A percentile compares a stretch with the other conserved stretches of the same genome.
These are phyloP conservation scores for Neelides sp. DNA, from an alignment of 1,140 invertebrate species.

Conservation along the genomic window DNA sequence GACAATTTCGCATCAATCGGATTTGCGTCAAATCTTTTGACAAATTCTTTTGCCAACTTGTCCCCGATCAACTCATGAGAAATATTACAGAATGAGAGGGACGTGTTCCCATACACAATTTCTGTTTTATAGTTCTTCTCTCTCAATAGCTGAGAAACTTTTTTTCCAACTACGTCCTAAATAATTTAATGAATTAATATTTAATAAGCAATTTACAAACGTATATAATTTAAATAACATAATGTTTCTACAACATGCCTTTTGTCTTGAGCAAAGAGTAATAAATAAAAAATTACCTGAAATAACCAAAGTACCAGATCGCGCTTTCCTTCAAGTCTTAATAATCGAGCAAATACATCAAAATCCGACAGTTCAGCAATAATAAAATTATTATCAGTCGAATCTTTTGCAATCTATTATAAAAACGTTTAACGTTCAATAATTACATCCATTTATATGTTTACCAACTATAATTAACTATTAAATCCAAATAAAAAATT, in stretches of 20 bases:
- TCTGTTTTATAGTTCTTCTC: slow-evolving; percentile 51
- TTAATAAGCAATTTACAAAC: background rate
- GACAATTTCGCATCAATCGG: too few relatives aligned
- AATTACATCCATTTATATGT: background rate
- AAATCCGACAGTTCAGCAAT: slow-evolving; percentile 53
- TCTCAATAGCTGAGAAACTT: slow-evolving; percentile 5
- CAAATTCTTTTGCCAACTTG: too few relatives aligned
- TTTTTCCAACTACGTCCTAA: background rate
- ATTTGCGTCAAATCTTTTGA: too few relatives aligned
- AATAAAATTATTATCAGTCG: background rate
- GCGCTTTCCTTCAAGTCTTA: slow-evolving; percentile 56
- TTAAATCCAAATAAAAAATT: background rate
- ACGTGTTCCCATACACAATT: slow-evolving; percentile 41
- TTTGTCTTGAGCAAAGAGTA: slow-evolving; percentile 4
- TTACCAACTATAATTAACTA: background rate
- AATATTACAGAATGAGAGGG: too few relatives aligned
- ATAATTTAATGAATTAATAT: slow-evolving; percentile 1
- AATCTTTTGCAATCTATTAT: background rate
- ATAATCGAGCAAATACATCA: slow-evolving; percentile 54
- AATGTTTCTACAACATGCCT: background rate
- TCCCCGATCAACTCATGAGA: too few relatives aligned
- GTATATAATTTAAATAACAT: background rate
- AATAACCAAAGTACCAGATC: slow-evolving; percentile 51
- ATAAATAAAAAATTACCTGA: slow-evolving; percentile 39
- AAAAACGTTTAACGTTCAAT: background rate